Conservation (phyloP, 2,888 invertebrate species). For the Siphlonurus alternatus region DNA sequence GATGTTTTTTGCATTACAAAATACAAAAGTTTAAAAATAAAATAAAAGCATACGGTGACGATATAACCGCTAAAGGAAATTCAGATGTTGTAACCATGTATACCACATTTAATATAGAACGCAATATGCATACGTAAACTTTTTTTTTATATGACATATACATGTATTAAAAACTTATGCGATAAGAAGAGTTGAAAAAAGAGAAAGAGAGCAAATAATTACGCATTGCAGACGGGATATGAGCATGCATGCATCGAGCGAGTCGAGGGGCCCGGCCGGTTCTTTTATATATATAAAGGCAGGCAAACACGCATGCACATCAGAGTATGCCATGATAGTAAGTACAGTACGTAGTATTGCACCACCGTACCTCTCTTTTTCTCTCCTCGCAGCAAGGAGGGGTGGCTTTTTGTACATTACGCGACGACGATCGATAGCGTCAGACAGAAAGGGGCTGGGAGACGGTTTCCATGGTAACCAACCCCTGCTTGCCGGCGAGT, state of each 20-base stretch:
- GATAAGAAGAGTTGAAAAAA: neutral
- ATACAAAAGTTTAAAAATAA: too few relatives aligned
- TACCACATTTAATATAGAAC: too few relatives aligned
- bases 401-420: slow-evolving; percentile 1
- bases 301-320: neutral
- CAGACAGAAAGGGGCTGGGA: slow-evolving; percentile 4
- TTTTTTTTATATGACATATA: too few relatives aligned
- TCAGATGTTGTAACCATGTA: too few relatives aligned
- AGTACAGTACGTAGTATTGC: neutral
- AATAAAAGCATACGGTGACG: too few relatives aligned
- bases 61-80: too few relatives aligned
- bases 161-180: too few relatives aligned
- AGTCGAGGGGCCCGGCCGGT: neutral
- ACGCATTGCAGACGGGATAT: neutral
- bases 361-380: neutral
- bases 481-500: neutral
- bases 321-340: neutral
- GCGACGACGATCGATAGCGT: neutral
- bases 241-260: neutral
- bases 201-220: neutral
- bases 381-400: neutral
- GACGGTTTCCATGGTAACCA: slow-evolving; percentile 1
- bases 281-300: neutral
- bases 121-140: too few relatives aligned
- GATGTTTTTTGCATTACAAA: too few relatives aligned